Evolutionary conservation across 1,140 invertebrate genomes (phyloP).

Genomic region (Atta texana): DNA sequence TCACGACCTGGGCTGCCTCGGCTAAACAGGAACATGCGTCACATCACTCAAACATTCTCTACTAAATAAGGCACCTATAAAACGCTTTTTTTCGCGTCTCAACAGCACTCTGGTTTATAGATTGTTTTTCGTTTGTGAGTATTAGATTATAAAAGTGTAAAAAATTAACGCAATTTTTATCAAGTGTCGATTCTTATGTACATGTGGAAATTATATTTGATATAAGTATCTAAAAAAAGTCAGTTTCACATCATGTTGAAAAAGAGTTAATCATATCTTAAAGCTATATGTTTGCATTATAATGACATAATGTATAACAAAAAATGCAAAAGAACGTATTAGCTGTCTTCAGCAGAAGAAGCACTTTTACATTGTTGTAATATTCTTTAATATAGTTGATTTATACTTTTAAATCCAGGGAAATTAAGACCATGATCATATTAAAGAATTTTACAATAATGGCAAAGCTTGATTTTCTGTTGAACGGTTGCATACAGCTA

Average conservation of each 20-base stretch:
- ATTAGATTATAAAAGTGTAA: slow-evolving; percentile 2
- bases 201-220: slow-evolving; percentile 10
- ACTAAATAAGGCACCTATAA: slow-evolving; percentile 55
- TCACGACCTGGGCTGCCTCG: slow-evolving; percentile 94
- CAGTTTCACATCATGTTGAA: not conserved
- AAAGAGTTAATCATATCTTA: slow-evolving; percentile 18
- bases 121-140: slow-evolving; percentile 19
- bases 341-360: too few species aligned
- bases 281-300: slow-evolving; percentile 28
- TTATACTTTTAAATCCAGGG: too few species aligned
- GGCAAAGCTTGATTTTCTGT: too few species aligned
- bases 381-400: too few species aligned
- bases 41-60: slow-evolving; percentile 86
- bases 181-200: not conserved
- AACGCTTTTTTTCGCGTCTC: slow-evolving; percentile 3
- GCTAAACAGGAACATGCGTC: slow-evolving; percentile 90
- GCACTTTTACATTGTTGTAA: too few species aligned
- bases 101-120: slow-evolving; percentile 23
- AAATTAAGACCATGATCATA: too few species aligned
- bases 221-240: not conserved
- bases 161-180: slow-evolving; percentile 6
- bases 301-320: not conserved
- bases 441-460: too few species aligned
- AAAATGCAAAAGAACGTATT: slow-evolving; percentile 6
- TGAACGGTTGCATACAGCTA: not conserved